Base-by-base conservation (phyloP, 2,888 invertebrate species). In the Drosophila meridiana region DNA sequence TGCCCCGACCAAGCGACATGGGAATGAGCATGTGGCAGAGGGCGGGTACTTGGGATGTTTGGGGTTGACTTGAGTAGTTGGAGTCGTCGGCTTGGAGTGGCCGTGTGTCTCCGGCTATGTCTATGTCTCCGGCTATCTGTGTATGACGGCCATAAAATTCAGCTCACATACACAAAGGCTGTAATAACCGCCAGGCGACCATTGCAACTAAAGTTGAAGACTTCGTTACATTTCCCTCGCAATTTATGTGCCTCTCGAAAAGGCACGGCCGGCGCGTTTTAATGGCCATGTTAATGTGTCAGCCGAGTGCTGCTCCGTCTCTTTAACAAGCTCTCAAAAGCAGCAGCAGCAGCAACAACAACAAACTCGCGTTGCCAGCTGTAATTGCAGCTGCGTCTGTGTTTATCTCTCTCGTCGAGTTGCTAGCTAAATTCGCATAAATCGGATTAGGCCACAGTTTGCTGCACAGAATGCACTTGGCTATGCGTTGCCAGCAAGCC, bases 101-200 rank as follows among this genome's bases (percentile, higher is more conserved):
- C 28, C 45, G 34, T 28, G 53, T 38, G 47, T 59, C 52, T 45
- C 47, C 50, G 87, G 72, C 84, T 73, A 83, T 86, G 48, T 50
- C 84, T 73, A 83, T 86, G 48, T 50, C 52, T 42, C 52, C 50
- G 87, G 74, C 84, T 86, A 83, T 86, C 89, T 86, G 84, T 62
- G 87, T 89, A 79, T 83, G 73, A 87, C 89, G 73, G 71, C 85
- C 82, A 89, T 84, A 87, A 89, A 87, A 84, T 84, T 84, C 89
- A 78, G 74, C 87, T 74, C 89, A 82, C 84, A 83, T 78, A 73
- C 62, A 65, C 56, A 63, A 32, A 34, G 57, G 57, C 45, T 66
- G 84, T 89, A 82, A 84, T 83, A 87, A 89, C 87, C 79, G 62
- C 73, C 76, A 84, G 80, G 79, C 89, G 82, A 70, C 82, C 87